Base-by-base conservation (phyloP, 2,888 invertebrate species). In the Epinotia ramella region DNA sequence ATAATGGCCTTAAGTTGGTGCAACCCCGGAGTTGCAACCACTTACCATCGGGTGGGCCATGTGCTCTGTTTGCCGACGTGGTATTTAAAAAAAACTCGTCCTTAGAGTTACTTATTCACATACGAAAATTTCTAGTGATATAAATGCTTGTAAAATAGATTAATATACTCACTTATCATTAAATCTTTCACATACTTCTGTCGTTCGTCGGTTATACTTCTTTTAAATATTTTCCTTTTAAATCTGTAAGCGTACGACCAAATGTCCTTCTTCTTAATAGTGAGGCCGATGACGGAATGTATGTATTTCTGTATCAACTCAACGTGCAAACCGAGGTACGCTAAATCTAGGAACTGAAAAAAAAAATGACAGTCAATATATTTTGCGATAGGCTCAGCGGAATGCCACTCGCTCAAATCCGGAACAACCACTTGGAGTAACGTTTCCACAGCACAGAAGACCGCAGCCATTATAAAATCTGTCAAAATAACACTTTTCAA, bases 261-360 rank as follows among this genome's bases (percentile, higher is more conserved):
- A 13, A 76, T 76, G 16, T 76, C 66, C 28, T 71, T 76, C 28
- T 66, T 76, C 33, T 76, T 76, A 13, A 76, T 62, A 6, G 65
- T 71, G 0, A 76, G 28, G 18, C 71, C 71, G 5, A 66, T 53
- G 12, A 65, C 44, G 3, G 75, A 71, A 6, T 71, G 60, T 20
- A 76, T 66, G 28, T 76, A 71, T 59, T 71, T 71, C 49, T 76
- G 75, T n/a, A 76, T 76, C 11, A 76, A 56, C 40, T 66, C 60
- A 0, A 71, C 53, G n/a, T 76, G 62, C 44, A 76, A 40, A 3
- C 71, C 71, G 24, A 76, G 60, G 46, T 71, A 76, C 3, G 62
- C 62, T 18, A 76, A 13, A 28, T 76, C 75, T 18, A 76, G 46
- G 24, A 76, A 71, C 75, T 76, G 60, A 24, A 28, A 33, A 33